Conservation (phyloP, 2,797 vertebrate species). For the Cercopithecus hamlyni region DNA sequence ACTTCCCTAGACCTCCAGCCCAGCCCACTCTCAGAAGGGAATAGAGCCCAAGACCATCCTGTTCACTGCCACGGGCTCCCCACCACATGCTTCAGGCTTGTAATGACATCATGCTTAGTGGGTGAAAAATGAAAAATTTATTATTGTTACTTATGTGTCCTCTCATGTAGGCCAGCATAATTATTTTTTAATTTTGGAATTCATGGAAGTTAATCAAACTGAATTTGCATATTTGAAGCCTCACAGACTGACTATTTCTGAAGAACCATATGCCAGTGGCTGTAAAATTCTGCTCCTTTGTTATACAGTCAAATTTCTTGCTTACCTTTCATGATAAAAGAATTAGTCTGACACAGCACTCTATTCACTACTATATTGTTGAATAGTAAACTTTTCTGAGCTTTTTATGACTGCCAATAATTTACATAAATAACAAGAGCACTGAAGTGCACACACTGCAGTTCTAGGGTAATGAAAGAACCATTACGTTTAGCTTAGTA, state of each 20-base stretch:
- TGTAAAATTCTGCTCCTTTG: neutral
- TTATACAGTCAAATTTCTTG: neutral
- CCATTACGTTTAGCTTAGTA: neutral
- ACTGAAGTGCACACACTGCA: neutral
- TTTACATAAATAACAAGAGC: constrained; percentile 26
- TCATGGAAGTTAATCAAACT: neutral
- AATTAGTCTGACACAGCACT: neutral
- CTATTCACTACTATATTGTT: neutral
- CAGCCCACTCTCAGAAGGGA: neutral
- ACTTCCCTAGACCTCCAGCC: neutral
- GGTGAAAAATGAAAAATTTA: neutral
- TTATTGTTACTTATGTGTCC: neutral
- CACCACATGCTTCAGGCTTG: neutral
- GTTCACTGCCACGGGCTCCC: neutral
- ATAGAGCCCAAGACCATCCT: neutral
- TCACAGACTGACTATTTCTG: neutral
- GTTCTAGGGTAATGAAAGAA: neutral
- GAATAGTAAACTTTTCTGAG: constrained; percentile 26
- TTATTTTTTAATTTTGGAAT: neutral
- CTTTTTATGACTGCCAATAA: constrained; percentile 1
- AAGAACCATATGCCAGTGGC: neutral
- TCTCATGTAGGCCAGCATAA: neutral
- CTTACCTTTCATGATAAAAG: neutral
- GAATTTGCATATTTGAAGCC: neutral
- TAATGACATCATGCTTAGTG: neutral